Conservation (phyloP, 2,888 invertebrate genomes). For the Folsomia manolachei region DNA sequence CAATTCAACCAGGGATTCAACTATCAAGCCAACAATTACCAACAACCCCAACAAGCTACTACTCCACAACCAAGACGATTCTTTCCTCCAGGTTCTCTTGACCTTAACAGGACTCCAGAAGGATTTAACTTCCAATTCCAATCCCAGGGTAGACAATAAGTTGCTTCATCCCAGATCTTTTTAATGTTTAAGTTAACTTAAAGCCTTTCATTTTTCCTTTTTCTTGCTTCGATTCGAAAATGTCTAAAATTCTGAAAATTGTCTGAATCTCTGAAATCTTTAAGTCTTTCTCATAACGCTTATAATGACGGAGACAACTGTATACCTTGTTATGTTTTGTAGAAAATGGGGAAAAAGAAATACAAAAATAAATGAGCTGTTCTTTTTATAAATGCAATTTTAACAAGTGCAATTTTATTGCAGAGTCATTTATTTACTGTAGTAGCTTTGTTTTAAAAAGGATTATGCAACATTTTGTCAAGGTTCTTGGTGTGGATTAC, state of each 20-base stretch:
- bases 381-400: not conserved
- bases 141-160: constrained; percentile 28
- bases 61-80: constrained; percentile 72
- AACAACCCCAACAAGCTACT: constrained; percentile 55
- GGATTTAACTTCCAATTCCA: constrained; percentile 79
- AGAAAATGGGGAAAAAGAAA: constrained; percentile 4
- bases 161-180: too few relatives aligned
- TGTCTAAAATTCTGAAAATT: constrained; percentile 17
- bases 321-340: not conserved
- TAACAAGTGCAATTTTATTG: not conserved
- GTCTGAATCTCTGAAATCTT: not conserved
- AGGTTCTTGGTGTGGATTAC: too few relatives aligned
- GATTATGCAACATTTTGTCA: too few relatives aligned
- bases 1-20: constrained; percentile 47
- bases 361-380: constrained; percentile 9
- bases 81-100: constrained; percentile 81
- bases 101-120: constrained; percentile 80
- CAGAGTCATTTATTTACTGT: too few relatives aligned
- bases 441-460: too few relatives aligned
- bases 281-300: constrained; percentile 12
- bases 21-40: constrained; percentile 26
- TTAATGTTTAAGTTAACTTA: not conserved
- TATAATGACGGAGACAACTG: not conserved
- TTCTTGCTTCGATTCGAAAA: not conserved
- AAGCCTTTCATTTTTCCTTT: constrained; percentile 9